Evolutionary conservation across 2,113 vertebrate species (phyloP).

Genomic region (Cairina moschata): DNA sequence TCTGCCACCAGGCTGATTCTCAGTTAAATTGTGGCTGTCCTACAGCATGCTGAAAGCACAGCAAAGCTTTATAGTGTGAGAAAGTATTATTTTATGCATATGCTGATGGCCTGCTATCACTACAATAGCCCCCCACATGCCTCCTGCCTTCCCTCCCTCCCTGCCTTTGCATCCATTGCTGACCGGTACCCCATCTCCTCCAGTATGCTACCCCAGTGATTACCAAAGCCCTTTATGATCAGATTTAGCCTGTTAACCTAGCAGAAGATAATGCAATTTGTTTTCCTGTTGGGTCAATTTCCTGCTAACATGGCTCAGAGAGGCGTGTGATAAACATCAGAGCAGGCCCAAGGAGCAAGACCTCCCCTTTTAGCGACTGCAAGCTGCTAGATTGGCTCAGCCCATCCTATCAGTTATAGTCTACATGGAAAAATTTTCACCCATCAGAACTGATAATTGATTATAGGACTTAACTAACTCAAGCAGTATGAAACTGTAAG

Average conservation of each 20-base stretch:
- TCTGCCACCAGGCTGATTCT: background rate
- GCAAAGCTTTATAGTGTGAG: background rate
- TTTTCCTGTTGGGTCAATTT: background rate
- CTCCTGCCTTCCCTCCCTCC: background rate
- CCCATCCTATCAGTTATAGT: background rate
- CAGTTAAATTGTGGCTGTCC: background rate
- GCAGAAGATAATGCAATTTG: background rate
- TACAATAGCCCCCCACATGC: accelerated
- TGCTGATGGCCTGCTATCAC: background rate
- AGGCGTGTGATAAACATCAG: background rate
- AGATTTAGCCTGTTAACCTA: background rate
- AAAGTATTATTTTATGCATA: background rate
- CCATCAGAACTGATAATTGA: background rate
- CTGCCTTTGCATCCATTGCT: background rate
- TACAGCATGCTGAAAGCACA: background rate
- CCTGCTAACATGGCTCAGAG: background rate
- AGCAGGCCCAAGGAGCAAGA: background rate
- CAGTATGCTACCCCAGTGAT: background rate
- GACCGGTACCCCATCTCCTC: background rate
- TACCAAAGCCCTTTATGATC: background rate
- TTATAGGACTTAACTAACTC: background rate
- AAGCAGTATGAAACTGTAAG: background rate
- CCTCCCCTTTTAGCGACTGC: background rate
- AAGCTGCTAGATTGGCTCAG: background rate
- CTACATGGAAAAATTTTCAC: background rate